Conservation (phyloP, 1,140 invertebrate genomes). For the Drosophila ogumai region DNA sequence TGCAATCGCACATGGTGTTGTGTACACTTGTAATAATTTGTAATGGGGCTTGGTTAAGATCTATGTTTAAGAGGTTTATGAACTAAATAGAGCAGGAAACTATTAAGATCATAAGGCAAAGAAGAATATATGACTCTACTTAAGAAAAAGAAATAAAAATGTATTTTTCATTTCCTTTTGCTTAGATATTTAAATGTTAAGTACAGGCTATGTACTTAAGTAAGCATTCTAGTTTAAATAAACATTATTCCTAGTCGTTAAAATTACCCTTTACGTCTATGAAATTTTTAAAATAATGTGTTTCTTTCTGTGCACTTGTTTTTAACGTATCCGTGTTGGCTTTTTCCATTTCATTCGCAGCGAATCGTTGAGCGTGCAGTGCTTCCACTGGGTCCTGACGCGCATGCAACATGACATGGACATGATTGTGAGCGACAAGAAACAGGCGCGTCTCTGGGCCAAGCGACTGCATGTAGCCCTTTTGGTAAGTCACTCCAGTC, state of each 20-base stretch:
- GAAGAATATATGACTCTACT: background rate
- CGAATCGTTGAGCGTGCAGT: conserved; percentile 94
- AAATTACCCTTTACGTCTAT: background rate
- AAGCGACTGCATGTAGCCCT: conserved; percentile 92
- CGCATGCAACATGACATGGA: conserved; percentile 96
- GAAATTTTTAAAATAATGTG: background rate
- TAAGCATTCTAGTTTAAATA: background rate
- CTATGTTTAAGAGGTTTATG: background rate
- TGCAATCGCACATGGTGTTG: conserved; percentile 19
- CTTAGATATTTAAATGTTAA: background rate
- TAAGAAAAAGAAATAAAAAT: background rate
- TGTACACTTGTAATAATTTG: conserved; percentile 12
- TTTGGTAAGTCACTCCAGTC: conserved; percentile 85
- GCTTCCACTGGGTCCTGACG: conserved; percentile 97
- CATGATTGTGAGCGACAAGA: conserved; percentile 94
- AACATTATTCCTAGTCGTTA: background rate
- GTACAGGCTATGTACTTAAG: background rate
- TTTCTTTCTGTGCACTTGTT: conserved; percentile 11
- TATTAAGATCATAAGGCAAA: background rate
- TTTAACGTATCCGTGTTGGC: conserved; percentile 18
- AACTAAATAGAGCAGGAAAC: background rate
- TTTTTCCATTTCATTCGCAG: conserved; percentile 85
- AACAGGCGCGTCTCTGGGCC: conserved; percentile 93
- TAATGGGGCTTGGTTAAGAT: background rate
- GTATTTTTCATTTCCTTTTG: background rate